Conservation (phyloP, 2,113 vertebrate genomes). For the Cricetomys ansorgei region DNA sequence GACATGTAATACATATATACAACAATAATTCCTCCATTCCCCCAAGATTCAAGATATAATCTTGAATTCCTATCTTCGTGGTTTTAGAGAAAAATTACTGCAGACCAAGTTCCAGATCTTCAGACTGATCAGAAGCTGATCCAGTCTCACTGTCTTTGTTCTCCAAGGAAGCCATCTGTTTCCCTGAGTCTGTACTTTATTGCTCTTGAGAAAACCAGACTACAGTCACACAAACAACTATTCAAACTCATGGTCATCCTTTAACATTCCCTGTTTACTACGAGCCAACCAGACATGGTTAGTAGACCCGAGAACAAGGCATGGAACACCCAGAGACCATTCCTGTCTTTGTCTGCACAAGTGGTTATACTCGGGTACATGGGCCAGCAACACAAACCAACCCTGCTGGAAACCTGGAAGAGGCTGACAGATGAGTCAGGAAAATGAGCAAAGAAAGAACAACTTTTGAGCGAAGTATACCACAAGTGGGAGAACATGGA, state of each 20-base stretch:
- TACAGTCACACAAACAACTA: not conserved
- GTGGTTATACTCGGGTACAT: not conserved
- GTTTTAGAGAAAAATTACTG: slow-evolving; percentile 39
- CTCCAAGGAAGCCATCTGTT: not conserved
- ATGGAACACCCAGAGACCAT: not conserved
- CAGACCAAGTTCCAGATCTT: not conserved
- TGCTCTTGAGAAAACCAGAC: not conserved
- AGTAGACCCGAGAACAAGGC: not conserved
- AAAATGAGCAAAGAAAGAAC: not conserved
- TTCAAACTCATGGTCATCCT: not conserved
- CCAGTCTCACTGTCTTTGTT: not conserved
- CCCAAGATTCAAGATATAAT: not conserved
- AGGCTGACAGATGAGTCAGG: not conserved
- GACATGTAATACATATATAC: not conserved
- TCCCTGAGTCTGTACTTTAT: not conserved
- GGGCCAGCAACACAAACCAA: rapidly evolving
- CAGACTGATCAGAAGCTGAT: not conserved
- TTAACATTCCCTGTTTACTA: not conserved
- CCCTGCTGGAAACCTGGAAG: not conserved
- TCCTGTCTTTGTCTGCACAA: not conserved
- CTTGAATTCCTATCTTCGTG: not conserved
- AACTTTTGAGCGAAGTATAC: not conserved
- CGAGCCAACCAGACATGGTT: not conserved
- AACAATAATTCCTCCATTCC: not conserved
- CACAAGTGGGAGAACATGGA: rapidly evolving